Conservation (phyloP, 2,113 vertebrate species). For the Malurus elegans region DNA sequence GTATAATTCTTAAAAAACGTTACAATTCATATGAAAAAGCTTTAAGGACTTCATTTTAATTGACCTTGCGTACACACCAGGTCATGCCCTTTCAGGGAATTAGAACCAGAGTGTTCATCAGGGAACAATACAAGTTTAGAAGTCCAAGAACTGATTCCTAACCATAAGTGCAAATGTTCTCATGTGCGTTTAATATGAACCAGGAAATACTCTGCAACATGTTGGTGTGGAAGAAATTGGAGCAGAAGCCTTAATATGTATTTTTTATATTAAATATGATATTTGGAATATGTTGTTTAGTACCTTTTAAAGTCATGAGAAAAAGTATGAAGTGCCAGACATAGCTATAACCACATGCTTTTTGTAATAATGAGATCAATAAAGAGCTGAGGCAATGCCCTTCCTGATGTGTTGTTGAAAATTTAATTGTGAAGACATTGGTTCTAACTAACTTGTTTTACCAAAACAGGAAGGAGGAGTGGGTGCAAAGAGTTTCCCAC, state of each 20-base stretch:
- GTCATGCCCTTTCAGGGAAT: constrained; percentile 42
- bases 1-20: constrained; percentile 14
- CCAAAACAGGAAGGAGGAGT: constrained; percentile 35
- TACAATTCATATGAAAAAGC: constrained; percentile 48
- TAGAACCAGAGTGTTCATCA: constrained; percentile 19
- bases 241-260: neutral
- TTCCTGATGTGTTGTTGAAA: constrained; percentile 24
- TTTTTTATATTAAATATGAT: constrained; percentile 2
- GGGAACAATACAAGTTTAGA: constrained; percentile 48
- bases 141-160: constrained; percentile 46
- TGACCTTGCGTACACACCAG: constrained; percentile 42
- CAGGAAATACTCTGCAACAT: constrained; percentile 20
- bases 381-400: constrained; percentile 27
- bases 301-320: neutral
- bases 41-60: constrained; percentile 56
- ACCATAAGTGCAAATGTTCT: constrained; percentile 39
- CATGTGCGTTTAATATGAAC: constrained; percentile 35
- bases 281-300: neutral
- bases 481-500: constrained; percentile 43
- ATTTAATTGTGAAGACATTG: constrained; percentile 13
- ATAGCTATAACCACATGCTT: neutral
- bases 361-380: constrained; percentile 42
- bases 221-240: constrained; percentile 38
- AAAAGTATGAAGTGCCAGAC: neutral
- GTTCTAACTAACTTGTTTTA: constrained; percentile 44